phyloP scores from a whole-genome alignment of 1,140 invertebrate genomes.

The Amyelois transitella region DNA sequence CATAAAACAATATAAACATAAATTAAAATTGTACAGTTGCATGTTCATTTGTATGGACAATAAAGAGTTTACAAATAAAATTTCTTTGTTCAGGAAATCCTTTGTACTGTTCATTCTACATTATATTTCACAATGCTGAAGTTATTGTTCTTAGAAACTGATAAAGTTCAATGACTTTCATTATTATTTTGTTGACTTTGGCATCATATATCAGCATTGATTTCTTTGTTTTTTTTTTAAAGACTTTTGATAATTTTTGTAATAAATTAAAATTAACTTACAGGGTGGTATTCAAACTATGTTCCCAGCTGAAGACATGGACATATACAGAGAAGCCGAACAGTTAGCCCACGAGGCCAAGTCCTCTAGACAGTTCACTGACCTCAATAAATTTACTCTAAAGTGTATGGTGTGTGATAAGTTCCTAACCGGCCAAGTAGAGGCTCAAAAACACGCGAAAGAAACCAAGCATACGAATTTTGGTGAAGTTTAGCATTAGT shows the following conservation, averaged over 20 bases:
- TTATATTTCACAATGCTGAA: too few species aligned
- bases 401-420: slow-evolving; percentile 87
- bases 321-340: slow-evolving; percentile 84
- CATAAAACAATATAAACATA: too few species aligned
- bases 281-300: slow-evolving; percentile 84
- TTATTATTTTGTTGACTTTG: too few species aligned
- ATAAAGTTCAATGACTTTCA: too few species aligned
- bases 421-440: slow-evolving; percentile 83
- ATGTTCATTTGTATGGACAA: too few species aligned
- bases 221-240: too few species aligned
- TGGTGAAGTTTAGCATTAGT: slow-evolving; percentile 82
- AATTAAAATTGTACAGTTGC: too few species aligned
- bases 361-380: slow-evolving; percentile 90
- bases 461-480: slow-evolving; percentile 90
- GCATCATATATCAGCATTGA: too few species aligned
- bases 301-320: slow-evolving; percentile 85
- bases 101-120: too few species aligned
- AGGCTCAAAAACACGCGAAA: slow-evolving; percentile 90
- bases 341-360: slow-evolving; percentile 91
- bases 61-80: too few species aligned
- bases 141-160: too few species aligned
- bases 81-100: too few species aligned
- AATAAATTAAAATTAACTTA: slow-evolving; percentile 19
- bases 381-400: slow-evolving; percentile 89
- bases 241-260: slow-evolving; percentile 13